Percentiles rank a stretch among this genome's conserved stretches.
Evolutionary conservation across 2,113 vertebrate species (phyloP).

Genomic region (Capreolus pygargus): DNA sequence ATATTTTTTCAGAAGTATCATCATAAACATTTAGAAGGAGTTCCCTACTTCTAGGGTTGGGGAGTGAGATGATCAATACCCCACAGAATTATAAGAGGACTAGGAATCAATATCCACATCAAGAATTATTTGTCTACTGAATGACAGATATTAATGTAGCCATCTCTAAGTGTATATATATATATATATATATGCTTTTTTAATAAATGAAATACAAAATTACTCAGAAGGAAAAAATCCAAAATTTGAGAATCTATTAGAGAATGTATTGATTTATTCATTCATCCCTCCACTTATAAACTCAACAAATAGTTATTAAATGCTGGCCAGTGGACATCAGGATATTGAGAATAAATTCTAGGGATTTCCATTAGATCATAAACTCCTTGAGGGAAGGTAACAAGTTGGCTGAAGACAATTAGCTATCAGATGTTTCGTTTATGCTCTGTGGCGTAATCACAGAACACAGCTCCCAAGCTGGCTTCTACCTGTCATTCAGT

Average conservation of each 20-base stretch:
- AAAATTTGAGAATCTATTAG: not conserved
- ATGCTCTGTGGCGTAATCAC: not conserved
- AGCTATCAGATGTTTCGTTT: not conserved
- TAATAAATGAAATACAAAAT: not conserved
- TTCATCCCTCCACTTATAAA: not conserved
- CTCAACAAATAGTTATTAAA: not conserved
- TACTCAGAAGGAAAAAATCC: not conserved
- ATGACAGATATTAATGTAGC: not conserved
- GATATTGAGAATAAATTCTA: not conserved
- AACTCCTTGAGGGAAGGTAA: not conserved
- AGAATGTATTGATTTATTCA: not conserved
- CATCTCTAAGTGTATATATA: not conserved
- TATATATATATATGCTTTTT: not conserved
- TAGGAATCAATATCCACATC: not conserved
- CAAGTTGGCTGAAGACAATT: not conserved
- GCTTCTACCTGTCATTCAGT: not conserved
- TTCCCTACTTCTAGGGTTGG: not conserved
- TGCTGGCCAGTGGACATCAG: not conserved
- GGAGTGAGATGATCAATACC: not conserved
- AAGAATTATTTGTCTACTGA: not conserved
- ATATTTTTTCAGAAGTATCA: not conserved
- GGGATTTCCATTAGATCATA: not conserved
- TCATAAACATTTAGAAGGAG: not conserved
- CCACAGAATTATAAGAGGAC: not conserved
- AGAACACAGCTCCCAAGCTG: not conserved